Conservation (phyloP, 2,797 vertebrate species). For the Hydrolagus colliei region DNA sequence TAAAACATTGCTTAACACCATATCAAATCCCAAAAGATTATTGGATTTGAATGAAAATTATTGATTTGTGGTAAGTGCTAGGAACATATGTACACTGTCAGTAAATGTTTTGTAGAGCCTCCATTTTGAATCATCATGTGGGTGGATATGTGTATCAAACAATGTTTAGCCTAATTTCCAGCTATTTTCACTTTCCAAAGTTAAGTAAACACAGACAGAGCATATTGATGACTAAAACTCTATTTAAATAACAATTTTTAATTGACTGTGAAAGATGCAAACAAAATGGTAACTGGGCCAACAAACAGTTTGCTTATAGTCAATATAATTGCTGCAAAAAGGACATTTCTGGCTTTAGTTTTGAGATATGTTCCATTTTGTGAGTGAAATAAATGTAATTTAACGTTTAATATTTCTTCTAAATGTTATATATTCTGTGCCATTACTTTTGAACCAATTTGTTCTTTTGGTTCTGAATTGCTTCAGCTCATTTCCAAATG, state of each 20-base stretch:
- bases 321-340: no score
- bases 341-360: no score
- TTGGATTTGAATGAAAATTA: background rate
- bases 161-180: constrained; percentile 7
- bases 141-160: background rate
- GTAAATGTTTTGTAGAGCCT: background rate
- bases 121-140: background rate
- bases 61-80: background rate
- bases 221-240: constrained; percentile 6
- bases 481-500: background rate
- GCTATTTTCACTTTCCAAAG: background rate
- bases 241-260: constrained; percentile 13
- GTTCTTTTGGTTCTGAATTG: background rate
- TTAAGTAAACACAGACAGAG: constrained; percentile 12
- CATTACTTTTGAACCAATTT: background rate
- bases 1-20: background rate
- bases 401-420: no score
- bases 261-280: background rate
- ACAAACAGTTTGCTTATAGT: background rate
- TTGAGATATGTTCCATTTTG: no score
- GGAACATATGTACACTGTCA: background rate
- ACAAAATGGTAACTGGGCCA: constrained; percentile 13
- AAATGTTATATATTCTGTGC: background rate
- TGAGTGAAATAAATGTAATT: no score
- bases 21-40: background rate